phyloP scores from a whole-genome alignment of 2,888 invertebrate genomes.

The Phalera bucephala region DNA sequence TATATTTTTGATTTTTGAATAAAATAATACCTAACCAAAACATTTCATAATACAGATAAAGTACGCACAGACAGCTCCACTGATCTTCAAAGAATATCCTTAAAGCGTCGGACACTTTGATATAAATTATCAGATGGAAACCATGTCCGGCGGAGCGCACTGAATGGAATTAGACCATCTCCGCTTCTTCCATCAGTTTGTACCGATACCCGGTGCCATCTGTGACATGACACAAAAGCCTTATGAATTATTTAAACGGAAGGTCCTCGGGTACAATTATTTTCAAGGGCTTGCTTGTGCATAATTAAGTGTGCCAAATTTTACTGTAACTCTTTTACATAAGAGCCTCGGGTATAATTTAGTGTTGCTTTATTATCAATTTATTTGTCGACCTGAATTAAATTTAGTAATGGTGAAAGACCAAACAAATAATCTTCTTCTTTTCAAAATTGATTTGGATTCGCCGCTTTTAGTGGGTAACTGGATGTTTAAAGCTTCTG shows the following conservation, averaged over 20 bases:
- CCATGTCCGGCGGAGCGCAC: slow-evolving; percentile 37
- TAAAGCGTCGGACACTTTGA: slow-evolving; percentile 40
- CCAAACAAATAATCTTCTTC: too few relatives aligned
- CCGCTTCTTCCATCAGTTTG: slow-evolving; percentile 33
- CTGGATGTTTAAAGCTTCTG: too few relatives aligned
- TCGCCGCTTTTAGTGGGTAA: too few relatives aligned
- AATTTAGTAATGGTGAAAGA: too few relatives aligned
- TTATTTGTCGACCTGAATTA: too few relatives aligned
- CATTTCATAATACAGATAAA: too few relatives aligned
- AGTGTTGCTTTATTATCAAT: slow-evolving; percentile 26
- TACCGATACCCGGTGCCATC: slow-evolving; percentile 43
- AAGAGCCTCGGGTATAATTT: slow-evolving; percentile 17
- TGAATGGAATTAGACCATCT: slow-evolving; percentile 58
- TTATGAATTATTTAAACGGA: slow-evolving; percentile 73
- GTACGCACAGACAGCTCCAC: slow-evolving; percentile 7
- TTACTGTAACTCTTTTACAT: slow-evolving; percentile 44
- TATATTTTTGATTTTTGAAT: too few relatives aligned
- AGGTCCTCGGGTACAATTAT: slow-evolving; percentile 67
- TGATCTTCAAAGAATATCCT: slow-evolving; percentile 20
- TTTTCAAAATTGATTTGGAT: too few relatives aligned
- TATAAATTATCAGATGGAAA: slow-evolving; percentile 42
- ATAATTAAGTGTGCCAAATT: slow-evolving; percentile 59
- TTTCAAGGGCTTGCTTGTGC: slow-evolving; percentile 62
- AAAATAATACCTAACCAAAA: too few relatives aligned
- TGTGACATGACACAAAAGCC: slow-evolving; percentile 56